Percentiles rank a stretch among this genome's conserved stretches.
Conservation (phyloP, 1,140 invertebrate species). For the Calycopis cecrops region DNA sequence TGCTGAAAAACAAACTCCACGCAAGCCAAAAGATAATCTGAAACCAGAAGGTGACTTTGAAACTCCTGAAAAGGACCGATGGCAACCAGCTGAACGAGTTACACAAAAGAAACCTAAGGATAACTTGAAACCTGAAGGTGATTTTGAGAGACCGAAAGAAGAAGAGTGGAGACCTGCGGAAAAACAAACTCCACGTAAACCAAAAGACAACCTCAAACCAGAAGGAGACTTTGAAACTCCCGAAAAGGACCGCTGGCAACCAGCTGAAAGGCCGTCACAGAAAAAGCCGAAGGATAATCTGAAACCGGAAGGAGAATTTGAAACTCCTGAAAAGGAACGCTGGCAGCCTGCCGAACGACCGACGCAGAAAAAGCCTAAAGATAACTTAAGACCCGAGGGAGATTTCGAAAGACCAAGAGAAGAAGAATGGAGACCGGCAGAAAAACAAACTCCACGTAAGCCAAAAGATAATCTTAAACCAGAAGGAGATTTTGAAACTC, state of each 20-base stretch:
- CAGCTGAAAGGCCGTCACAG: constrained; percentile 76
- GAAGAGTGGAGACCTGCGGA: constrained; percentile 73
- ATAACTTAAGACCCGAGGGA: constrained; percentile 75
- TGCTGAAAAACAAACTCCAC: constrained; percentile 50
- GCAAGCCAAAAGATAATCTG: constrained; percentile 68
- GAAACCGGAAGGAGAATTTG: constrained; percentile 76
- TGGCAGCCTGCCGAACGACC: constrained; percentile 58
- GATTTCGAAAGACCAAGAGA: constrained; percentile 73
- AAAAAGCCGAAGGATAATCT: constrained; percentile 77
- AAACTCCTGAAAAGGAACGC: constrained; percentile 40
- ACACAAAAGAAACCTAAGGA: constrained; percentile 61
- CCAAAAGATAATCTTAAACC: constrained; percentile 75
- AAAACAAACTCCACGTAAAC: constrained; percentile 51
- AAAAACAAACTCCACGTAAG: constrained; percentile 66
- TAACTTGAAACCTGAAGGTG: constrained; percentile 80
- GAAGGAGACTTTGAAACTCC: constrained; percentile 77
- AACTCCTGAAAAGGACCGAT: constrained; percentile 73
- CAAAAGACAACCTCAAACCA: constrained; percentile 75
- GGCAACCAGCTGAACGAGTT: constrained; percentile 70
- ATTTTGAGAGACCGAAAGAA: constrained; percentile 75
- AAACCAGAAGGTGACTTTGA: constrained; percentile 68
- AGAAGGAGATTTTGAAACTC: constrained; percentile 77
- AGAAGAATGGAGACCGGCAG: constrained; percentile 70
- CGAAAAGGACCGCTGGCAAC: constrained; percentile 64
- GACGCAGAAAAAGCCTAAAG: constrained; percentile 57